These are phyloP conservation scores for Octonoba sinensis DNA, from an alignment of 2,888 invertebrate species.

Conservation along the genomic window DNA sequence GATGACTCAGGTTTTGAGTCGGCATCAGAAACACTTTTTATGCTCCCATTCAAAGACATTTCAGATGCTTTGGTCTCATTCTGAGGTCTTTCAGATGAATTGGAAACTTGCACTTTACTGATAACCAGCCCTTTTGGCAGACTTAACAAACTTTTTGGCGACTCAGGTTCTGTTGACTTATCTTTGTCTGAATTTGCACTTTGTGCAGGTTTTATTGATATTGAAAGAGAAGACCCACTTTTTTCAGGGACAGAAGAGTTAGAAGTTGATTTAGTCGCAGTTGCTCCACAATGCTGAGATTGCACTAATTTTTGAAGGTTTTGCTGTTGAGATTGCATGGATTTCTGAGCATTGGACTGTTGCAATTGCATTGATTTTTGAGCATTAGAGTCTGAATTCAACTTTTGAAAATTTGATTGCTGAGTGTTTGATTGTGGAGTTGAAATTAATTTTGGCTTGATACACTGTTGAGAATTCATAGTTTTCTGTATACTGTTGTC, in stretches of 20 bases:
- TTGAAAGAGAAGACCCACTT: background rate
- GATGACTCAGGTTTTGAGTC: background rate
- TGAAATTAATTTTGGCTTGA: background rate
- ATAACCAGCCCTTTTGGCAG: constrained; percentile 42
- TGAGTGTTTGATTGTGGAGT: background rate
- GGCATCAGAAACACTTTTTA: background rate
- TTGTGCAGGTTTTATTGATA: constrained; percentile 36
- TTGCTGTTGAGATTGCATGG: no score
- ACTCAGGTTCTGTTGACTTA: no score
- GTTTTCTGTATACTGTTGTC: background rate
- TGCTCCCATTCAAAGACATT: background rate
- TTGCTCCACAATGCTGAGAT: no score
- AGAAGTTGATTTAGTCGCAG: background rate
- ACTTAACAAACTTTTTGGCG: constrained; percentile 9
- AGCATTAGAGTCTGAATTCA: no score
- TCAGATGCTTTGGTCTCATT: constrained; percentile 4
- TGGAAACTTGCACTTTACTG: constrained; percentile 15
- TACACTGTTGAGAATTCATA: background rate
- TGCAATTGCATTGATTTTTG: no score
- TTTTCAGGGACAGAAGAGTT: background rate
- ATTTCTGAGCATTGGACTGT: no score
- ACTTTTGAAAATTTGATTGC: no score
- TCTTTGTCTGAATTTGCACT: background rate
- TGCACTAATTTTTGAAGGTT: no score
- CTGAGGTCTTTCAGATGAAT: background rate